A percentile compares a stretch with the other conserved stretches of the same genome.
Conservation (phyloP, 37 sponge, comb jelly and placozoan species). For the Mnemiopsis leidyi region DNA sequence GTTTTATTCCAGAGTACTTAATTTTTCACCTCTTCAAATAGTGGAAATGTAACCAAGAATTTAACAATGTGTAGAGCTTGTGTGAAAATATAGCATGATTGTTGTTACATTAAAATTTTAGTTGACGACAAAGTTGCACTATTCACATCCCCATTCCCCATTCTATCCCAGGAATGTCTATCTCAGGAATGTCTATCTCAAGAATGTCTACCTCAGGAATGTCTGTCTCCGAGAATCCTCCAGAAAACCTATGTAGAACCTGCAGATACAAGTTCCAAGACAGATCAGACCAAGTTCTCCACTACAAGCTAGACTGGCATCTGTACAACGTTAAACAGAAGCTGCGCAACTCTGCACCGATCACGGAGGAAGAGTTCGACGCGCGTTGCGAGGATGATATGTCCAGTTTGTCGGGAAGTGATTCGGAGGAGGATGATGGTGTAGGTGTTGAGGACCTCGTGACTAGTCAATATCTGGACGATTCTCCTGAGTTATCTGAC, state of each 20-base stretch:
- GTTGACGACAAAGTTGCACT: too few relatives aligned
- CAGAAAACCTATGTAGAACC: background rate
- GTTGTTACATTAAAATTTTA: too few relatives aligned
- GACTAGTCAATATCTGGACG: background rate
- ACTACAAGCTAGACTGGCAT: slow-evolving; percentile 93
- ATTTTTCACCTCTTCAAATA: too few relatives aligned
- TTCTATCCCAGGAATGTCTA: too few relatives aligned
- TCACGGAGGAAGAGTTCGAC: slow-evolving; percentile 81
- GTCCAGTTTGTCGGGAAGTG: background rate
- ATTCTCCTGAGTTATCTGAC: slow-evolving; percentile 8
- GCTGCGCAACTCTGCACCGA: slow-evolving; percentile 37
- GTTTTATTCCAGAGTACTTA: too few relatives aligned
- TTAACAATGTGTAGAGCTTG: too few relatives aligned
- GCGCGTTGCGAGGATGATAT: slow-evolving; percentile 60
- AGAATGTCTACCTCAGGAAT: background rate
- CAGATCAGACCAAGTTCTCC: slow-evolving; percentile 78
- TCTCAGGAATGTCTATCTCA: too few relatives aligned
- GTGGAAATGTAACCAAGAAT: too few relatives aligned
- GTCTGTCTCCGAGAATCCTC: background rate
- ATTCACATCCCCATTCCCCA: too few relatives aligned
- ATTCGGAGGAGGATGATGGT: background rate
- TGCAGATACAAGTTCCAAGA: slow-evolving; percentile 62
- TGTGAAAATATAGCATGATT: too few relatives aligned
- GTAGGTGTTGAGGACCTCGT: background rate
- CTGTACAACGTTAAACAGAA: slow-evolving; percentile 81